A percentile compares a stretch with the other conserved stretches of the same genome.
phyloP scores from a whole-genome alignment of 2,113 vertebrate species.

The Nansenia antarctica region DNA sequence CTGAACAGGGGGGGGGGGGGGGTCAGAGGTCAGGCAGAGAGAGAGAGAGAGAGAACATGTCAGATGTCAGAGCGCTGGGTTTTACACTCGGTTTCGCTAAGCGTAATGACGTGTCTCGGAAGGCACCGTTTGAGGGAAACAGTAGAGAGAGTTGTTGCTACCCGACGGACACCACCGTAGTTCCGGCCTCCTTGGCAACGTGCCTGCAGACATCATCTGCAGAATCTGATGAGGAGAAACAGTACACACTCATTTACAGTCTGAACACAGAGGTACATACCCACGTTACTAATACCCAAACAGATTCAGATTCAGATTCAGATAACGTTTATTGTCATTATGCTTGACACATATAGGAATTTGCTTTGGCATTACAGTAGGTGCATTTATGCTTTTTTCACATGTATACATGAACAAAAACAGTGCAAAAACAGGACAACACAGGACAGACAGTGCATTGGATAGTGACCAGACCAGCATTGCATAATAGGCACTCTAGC shows the following conservation, averaged over 20 bases:
- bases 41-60: slow-evolving; percentile 9
- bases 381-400: too few species aligned
- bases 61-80: slow-evolving; percentile 1
- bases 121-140: background rate
- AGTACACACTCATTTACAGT: background rate
- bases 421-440: too few species aligned
- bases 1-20: slow-evolving; percentile 55
- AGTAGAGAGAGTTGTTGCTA: slow-evolving; percentile 51
- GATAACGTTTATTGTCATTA: too few species aligned
- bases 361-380: too few species aligned
- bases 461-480: too few species aligned
- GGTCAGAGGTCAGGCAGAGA: background rate
- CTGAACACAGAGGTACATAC: too few species aligned
- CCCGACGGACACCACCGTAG: slow-evolving; percentile 84
- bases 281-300: too few species aligned
- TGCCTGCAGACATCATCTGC: slow-evolving; percentile 74
- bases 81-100: background rate
- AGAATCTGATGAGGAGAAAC: slow-evolving; percentile 63
- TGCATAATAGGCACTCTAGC: too few species aligned
- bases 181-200: slow-evolving; percentile 75
- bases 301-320: too few species aligned
- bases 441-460: too few species aligned
- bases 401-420: too few species aligned
- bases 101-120: background rate
- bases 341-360: too few species aligned